These are phyloP conservation scores for Lepidothrix coronata DNA, from an alignment of 2,113 vertebrate species.

Conservation along the genomic window DNA sequence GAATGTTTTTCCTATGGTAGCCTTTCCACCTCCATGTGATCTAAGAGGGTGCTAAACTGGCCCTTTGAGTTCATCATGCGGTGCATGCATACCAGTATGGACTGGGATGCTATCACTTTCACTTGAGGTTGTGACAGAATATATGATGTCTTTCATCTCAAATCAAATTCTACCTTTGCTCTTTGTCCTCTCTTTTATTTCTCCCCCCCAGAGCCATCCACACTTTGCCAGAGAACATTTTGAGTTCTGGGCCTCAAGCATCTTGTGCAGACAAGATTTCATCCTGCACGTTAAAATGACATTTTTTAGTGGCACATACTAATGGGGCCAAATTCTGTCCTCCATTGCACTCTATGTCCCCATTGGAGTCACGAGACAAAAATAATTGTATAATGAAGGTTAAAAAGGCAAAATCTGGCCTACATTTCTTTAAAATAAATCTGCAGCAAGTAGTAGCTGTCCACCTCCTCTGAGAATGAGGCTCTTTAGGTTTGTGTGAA, in stretches of 20 bases:
- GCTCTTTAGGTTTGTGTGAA: not conserved
- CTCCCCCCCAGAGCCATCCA: not conserved
- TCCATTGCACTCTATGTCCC: not conserved
- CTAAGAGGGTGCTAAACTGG: not conserved
- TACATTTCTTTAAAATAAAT: constrained; percentile 38
- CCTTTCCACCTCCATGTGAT: not conserved
- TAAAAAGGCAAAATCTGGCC: not conserved
- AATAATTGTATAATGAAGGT: not conserved
- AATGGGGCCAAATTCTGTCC: not conserved
- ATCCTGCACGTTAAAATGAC: constrained; percentile 19
- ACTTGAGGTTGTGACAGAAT: not conserved
- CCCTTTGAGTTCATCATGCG: not conserved
- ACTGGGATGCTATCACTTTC: not conserved
- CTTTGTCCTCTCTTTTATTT: not conserved
- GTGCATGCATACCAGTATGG: not conserved
- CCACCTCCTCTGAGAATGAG: not conserved
- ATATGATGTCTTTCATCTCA: not conserved
- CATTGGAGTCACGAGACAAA: not conserved
- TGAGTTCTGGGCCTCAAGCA: not conserved
- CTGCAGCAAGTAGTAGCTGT: not conserved
- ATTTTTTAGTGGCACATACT: not conserved
- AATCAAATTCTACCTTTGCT: not conserved
- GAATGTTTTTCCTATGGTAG: not conserved
- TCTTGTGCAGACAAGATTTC: not conserved
- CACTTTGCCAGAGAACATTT: not conserved